Base-by-base conservation (phyloP, 92 coral and sea anemone genomes). In the Parazoanthus darwini region DNA sequence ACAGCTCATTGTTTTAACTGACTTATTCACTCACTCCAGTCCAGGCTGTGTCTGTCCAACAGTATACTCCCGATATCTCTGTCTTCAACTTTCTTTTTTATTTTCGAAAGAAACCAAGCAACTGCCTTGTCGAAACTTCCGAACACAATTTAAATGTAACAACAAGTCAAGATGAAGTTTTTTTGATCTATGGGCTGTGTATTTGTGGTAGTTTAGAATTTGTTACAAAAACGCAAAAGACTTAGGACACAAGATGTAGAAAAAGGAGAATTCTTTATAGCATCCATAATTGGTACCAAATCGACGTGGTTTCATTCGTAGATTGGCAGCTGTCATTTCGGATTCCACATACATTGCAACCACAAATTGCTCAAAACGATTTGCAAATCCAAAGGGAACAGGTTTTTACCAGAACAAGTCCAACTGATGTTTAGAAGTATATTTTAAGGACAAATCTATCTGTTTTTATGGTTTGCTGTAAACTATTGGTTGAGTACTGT, bases 281-380 rank as follows among this genome's bases (percentile, higher is more conserved):
- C 79, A 43, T 35, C 10, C 14, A 15, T 25, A 5, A 68, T n/a
- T 33, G 73, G 26, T 46, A 18, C 38, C 23, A 44, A 22, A n/a
- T 0, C 74, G 11, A 81, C 54, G 3, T 13, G 33, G 51, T 54
- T 81, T 39, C 44, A 23, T 44, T 6, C 87, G 11, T 9, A 8
- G 63, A 83, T 29, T 68, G 87, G 70, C 87, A 66, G 87, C 78
- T 71, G 78, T 71, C 87, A 70, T 23, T 29, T 29, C 33, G 33
- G 33, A 29, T 29, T 70, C 79, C 15, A 8, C 16, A 82, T 82
- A 23, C 23, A 6, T 29, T 25, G 39, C 46, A 76, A 16, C 46
- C 79, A 39, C 46, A 76, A 66, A 70, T n/a, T 42, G 15, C 77
- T 48, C 66, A 26, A 70, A 84, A 35, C 68, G 38, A 18, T 79